These are phyloP conservation scores for Morelia viridis DNA, from an alignment of 2,797 vertebrate species.

Conservation along the genomic window DNA sequence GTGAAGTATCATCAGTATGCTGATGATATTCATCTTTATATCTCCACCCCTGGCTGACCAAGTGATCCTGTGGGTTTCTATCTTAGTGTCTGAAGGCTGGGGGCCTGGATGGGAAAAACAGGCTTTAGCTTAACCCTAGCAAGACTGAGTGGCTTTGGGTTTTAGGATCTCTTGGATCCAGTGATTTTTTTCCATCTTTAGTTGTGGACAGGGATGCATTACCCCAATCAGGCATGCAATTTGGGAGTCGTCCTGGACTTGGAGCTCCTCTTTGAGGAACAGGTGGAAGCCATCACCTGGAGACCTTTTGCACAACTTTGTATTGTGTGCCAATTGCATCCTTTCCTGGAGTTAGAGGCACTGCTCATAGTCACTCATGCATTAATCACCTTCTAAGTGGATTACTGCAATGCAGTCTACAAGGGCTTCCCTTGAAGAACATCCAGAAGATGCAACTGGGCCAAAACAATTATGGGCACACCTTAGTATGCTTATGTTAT, in stretches of 20 bases:
- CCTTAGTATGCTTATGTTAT: too few relatives aligned
- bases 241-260: not conserved
- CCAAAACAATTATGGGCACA: too few relatives aligned
- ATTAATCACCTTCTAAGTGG: too few relatives aligned
- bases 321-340: not conserved
- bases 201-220: not conserved
- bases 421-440: too few relatives aligned
- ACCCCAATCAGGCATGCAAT: not conserved
- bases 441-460: too few relatives aligned
- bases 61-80: not conserved
- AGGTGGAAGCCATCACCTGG: not conserved
- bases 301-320: not conserved
- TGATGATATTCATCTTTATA: not conserved
- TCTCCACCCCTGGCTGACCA: not conserved
- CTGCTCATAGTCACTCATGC: too few relatives aligned
- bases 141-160: not conserved
- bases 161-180: not conserved
- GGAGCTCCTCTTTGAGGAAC: not conserved
- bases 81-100: not conserved
- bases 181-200: not conserved
- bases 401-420: too few relatives aligned
- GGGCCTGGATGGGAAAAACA: not conserved
- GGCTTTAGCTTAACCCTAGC: not conserved
- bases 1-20: not conserved
- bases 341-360: not conserved